A percentile compares a stretch with the other conserved stretches of the same genome.
Evolutionary conservation across 2,113 vertebrate species (phyloP).

Genomic region (Megaceryle torquata): DNA sequence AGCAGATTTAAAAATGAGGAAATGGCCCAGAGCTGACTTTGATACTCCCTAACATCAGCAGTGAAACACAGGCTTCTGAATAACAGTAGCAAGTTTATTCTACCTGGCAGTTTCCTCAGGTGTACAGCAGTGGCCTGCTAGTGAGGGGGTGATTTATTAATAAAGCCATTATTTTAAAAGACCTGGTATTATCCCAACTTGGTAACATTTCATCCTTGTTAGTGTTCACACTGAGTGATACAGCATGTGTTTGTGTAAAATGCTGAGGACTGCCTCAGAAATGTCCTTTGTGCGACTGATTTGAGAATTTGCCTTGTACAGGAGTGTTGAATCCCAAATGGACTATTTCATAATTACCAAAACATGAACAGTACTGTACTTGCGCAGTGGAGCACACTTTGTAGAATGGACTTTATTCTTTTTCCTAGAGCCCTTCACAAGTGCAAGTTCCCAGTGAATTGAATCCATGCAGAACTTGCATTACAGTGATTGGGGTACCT

Average conservation of each 20-base stretch:
- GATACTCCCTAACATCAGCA: not conserved
- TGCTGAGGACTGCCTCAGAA: not conserved
- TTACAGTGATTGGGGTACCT: accelerated
- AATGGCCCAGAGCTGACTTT: not conserved
- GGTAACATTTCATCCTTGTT: not conserved
- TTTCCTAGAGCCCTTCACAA: not conserved
- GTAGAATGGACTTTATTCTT: accelerated
- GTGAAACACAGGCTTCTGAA: not conserved
- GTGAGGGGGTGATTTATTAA: not conserved
- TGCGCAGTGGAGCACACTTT: accelerated
- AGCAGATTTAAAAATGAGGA: not conserved
- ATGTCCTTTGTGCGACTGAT: not conserved
- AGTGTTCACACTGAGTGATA: accelerated
- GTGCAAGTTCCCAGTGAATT: not conserved
- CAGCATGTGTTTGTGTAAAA: accelerated
- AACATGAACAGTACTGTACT: not conserved
- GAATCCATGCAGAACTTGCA: accelerated
- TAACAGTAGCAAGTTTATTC: not conserved
- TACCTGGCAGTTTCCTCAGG: not conserved
- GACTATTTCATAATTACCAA: not conserved
- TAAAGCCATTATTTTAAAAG: not conserved
- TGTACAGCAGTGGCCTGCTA: not conserved
- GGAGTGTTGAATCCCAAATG: not conserved
- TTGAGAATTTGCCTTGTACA: not conserved
- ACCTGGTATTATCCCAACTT: not conserved